phyloP scores from a whole-genome alignment of 1,140 invertebrate genomes.

The Chironomus tepperi region DNA sequence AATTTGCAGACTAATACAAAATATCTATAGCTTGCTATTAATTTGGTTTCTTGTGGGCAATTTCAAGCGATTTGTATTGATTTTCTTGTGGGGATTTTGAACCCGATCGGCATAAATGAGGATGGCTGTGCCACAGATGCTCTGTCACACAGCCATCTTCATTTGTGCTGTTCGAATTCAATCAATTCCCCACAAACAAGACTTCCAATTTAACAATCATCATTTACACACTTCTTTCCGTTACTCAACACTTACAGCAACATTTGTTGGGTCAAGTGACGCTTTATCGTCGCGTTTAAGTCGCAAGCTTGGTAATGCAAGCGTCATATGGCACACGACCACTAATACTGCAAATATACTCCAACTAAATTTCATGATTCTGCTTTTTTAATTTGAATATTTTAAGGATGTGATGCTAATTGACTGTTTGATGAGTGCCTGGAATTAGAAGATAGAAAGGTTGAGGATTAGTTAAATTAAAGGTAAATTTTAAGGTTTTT shows the following conservation, averaged over 20 bases:
- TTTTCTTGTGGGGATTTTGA: too few relatives aligned
- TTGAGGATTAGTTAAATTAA: neutral
- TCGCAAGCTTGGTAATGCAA: conserved; percentile 27
- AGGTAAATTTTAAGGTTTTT: neutral
- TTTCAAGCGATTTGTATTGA: too few relatives aligned
- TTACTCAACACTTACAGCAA: conserved; percentile 38
- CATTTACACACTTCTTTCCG: conserved; percentile 33
- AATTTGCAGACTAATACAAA: too few relatives aligned
- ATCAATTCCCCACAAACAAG: conserved; percentile 29
- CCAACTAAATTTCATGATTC: conserved; percentile 17
- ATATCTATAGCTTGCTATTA: too few relatives aligned
- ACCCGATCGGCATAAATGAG: too few relatives aligned
- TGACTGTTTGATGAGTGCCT: neutral
- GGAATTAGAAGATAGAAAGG: neutral
- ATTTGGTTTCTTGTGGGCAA: too few relatives aligned
- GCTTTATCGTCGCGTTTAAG: conserved; percentile 29
- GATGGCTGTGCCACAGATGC: too few relatives aligned
- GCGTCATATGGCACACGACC: neutral
- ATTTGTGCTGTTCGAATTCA: conserved; percentile 31
- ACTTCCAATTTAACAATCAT: conserved; percentile 27
- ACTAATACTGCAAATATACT: conserved; percentile 21
- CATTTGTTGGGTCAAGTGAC: conserved; percentile 25
- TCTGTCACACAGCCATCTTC: neutral
- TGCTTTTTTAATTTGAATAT: too few relatives aligned
- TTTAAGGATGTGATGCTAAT: too few relatives aligned